Conservation (phyloP, 2,113 vertebrate species). For the Alouatta palliata region DNA sequence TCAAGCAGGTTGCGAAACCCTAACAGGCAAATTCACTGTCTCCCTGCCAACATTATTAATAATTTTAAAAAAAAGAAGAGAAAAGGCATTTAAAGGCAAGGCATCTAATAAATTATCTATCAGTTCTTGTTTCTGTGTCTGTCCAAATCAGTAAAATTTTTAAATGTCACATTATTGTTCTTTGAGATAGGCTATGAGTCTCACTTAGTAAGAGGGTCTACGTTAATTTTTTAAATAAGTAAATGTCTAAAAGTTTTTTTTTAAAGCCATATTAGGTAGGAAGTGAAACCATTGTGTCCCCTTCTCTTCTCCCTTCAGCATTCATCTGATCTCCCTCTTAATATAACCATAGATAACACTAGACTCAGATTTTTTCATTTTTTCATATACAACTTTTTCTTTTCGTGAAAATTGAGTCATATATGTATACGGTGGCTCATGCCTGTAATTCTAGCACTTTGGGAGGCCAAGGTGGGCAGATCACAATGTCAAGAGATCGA, state of each 20-base stretch:
- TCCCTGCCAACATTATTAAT: neutral
- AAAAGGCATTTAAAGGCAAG: neutral
- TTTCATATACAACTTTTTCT: neutral
- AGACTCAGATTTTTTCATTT: neutral
- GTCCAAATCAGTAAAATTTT: neutral
- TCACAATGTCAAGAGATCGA: too few species aligned
- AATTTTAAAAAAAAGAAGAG: neutral
- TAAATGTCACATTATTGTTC: neutral
- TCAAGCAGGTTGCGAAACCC: neutral
- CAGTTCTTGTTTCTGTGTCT: neutral
- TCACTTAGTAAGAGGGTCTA: neutral
- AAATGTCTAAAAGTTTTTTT: neutral
- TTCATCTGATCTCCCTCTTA: neutral
- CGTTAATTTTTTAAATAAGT: neutral
- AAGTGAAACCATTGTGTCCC: neutral
- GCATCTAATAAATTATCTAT: neutral
- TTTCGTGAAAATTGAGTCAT: constrained; percentile 6
- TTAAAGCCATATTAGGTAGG: neutral
- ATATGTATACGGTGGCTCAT: neutral
- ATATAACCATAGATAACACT: neutral
- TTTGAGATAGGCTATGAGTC: neutral
- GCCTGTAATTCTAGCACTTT: too few species aligned
- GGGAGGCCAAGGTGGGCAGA: too few species aligned
- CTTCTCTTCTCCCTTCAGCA: neutral
- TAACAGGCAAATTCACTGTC: neutral